Evolutionary conservation across 2,797 vertebrate species (phyloP), one percentile per base, ranked within the genome.

Genomic region (Novumbra hubbsi): DNA sequence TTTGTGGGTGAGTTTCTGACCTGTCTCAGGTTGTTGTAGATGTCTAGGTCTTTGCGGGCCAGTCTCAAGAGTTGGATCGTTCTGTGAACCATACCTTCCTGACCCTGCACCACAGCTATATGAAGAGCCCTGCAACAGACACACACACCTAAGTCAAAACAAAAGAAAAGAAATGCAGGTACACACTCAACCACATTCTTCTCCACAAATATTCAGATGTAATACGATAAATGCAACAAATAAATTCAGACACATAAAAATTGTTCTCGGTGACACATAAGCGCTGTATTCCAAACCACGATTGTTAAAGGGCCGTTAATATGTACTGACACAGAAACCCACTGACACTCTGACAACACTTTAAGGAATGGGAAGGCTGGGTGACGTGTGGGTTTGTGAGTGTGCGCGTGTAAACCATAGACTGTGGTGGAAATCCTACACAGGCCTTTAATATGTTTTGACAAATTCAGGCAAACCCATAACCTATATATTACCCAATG

Each of bases 11-110:
- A 70, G 32, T 62, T 5, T 62, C 85, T 85, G 83, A 98, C 96
- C 96, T 98, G 96, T 55, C 94, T 90, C 5, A 97, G 90, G 83
- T 96, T 94, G 89, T 98, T 98, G 87, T 94, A 95, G 74, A 92
- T 89, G 24, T 98, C 95, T 5, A 96, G 81, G 48, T 91, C 80
- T 71, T 78, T 93, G 64, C 63, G 82, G 0, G 91, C 94, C 9
- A 72, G 78, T 4, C 75, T 76, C 76, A 96, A 90, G 55, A 95
- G 90, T 0, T 68, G 41, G 68, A 95, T 91, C 12, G 97, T 87
- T 24, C 75, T 87, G 38, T 45, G 68, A 41, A 95, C 92, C 0
- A 91, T 38, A 0, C 5, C 12, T 28, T 90, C 63, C 41, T 95
- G 86, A 12, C 86, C 94, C 80, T 96, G 91, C 49, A 92, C 96